Evolutionary conservation across 1,140 invertebrate genomes (phyloP).

Genomic region (Pseudomyrmex gracilis): DNA sequence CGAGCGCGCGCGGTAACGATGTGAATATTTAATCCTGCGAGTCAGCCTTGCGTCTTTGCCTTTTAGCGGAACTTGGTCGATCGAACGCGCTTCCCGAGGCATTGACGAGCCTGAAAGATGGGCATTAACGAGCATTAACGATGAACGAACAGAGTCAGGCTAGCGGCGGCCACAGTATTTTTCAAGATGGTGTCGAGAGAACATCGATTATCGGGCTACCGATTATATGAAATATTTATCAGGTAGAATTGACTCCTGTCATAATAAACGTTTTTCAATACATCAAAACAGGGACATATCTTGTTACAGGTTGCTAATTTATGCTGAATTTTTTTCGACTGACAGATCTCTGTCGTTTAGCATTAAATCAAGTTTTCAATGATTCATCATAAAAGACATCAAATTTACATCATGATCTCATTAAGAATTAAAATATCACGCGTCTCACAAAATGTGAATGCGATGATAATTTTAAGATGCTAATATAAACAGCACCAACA

Average conservation of each 20-base stretch:
- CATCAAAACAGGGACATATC: no score
- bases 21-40: slow-evolving; percentile 68
- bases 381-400: background rate
- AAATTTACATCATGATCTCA: background rate
- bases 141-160: background rate
- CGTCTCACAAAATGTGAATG: background rate
- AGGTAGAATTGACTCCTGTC: background rate
- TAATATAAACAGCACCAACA: background rate
- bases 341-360: background rate
- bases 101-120: slow-evolving; percentile 53
- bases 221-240: slow-evolving; percentile 50
- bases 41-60: slow-evolving; percentile 33
- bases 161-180: slow-evolving; percentile 17
- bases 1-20: slow-evolving; percentile 44
- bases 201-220: slow-evolving; percentile 7
- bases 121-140: slow-evolving; percentile 56
- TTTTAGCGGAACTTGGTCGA: slow-evolving; percentile 54
- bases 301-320: background rate
- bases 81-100: slow-evolving; percentile 46
- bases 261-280: background rate
- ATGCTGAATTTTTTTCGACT: background rate
- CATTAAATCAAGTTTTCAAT: background rate
- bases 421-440: background rate
- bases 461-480: background rate
- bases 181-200: slow-evolving; percentile 4